Conservation (phyloP, 2,113 vertebrate species). For the Columba janthina region DNA sequence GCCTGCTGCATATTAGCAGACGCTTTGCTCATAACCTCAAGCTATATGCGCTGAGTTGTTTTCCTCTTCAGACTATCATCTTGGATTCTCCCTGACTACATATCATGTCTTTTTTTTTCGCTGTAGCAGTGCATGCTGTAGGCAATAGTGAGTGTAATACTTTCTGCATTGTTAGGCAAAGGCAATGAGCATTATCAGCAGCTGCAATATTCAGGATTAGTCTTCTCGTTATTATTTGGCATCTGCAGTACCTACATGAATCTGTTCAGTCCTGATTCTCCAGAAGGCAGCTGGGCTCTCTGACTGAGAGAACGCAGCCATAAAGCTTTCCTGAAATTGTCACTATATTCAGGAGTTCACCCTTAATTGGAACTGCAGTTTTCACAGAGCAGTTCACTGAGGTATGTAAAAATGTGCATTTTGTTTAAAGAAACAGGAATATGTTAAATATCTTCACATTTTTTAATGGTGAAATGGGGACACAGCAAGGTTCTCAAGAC, state of each 20-base stretch:
- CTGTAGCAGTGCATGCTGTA: background rate
- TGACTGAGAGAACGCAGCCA: background rate
- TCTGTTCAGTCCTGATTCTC: constrained; percentile 39
- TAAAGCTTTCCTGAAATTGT: constrained; percentile 1
- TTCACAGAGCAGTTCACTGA: background rate
- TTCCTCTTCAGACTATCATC: background rate
- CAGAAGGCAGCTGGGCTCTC: constrained; percentile 31
- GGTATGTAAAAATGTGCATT: background rate
- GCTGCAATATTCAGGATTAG: constrained; percentile 45
- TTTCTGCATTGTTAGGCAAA: constrained; percentile 52
- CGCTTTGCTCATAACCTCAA: background rate
- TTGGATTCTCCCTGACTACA: background rate
- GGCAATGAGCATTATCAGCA: constrained; percentile 33
- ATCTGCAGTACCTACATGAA: constrained; percentile 5
- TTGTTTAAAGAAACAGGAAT: background rate
- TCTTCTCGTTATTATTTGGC: constrained; percentile 35
- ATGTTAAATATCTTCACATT: background rate
- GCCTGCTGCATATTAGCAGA: background rate
- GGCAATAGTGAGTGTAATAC: constrained; percentile 17
- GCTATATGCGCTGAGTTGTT: background rate
- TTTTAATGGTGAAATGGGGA: background rate
- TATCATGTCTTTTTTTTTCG: background rate
- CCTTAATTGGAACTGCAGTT: background rate
- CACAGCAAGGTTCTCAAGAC: background rate
- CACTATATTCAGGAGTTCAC: background rate